phyloP scores from a whole-genome alignment of 1,140 invertebrate species.

The Andricus grossulariae region DNA sequence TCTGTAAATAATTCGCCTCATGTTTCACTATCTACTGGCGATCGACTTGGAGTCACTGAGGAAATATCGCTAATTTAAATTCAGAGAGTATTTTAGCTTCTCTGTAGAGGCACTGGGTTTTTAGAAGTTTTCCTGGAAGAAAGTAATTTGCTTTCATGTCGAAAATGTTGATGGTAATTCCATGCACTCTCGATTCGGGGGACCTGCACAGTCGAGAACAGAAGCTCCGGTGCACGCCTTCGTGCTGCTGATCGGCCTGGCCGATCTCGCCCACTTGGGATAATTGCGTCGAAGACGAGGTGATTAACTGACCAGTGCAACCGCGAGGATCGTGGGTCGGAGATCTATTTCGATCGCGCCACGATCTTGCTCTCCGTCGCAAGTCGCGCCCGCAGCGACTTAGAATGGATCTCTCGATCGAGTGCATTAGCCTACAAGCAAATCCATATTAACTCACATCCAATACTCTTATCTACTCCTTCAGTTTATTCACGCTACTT shows the following conservation, averaged over 20 bases:
- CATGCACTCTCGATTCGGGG: conserved; percentile 11
- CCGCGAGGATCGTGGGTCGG: conserved; percentile 58
- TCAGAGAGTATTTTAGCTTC: not conserved
- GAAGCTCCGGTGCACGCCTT: conserved; percentile 47
- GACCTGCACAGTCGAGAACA: conserved; percentile 41
- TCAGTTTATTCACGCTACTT: no score
- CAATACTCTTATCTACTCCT: no score
- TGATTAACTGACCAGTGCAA: conserved; percentile 63
- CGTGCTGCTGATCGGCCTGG: conserved; percentile 55
- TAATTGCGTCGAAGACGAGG: conserved; percentile 70
- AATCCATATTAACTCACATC: conserved; percentile 51
- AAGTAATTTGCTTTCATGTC: conserved; percentile 24
- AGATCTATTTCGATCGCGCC: conserved; percentile 65
- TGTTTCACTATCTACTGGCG: no score
- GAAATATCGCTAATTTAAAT: not conserved
- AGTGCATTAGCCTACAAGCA: conserved; percentile 39
- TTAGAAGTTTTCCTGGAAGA: conserved; percentile 18
- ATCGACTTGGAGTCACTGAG: no score
- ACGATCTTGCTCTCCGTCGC: conserved; percentile 50
- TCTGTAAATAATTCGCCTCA: no score
- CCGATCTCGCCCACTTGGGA: conserved; percentile 68
- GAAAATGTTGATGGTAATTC: conserved; percentile 22
- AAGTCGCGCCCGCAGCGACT: conserved; percentile 41
- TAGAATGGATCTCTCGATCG: conserved; percentile 43
- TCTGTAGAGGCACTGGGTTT: not conserved